These are phyloP conservation scores for Eupeodes luniger DNA, from an alignment of 2,888 invertebrate genomes.

Conservation along the genomic window DNA sequence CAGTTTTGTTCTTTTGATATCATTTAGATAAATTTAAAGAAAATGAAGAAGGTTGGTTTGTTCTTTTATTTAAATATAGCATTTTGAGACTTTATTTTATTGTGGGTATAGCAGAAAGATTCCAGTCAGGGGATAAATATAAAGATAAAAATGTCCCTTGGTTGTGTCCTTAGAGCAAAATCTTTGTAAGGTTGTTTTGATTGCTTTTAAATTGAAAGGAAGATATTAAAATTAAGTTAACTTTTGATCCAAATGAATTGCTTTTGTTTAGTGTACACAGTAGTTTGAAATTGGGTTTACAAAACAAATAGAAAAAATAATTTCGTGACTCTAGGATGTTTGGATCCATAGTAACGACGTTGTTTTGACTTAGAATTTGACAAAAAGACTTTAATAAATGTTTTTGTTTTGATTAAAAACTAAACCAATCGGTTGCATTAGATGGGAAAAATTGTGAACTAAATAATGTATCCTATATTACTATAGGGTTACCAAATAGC, in stretches of 20 bases:
- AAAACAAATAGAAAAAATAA: neutral
- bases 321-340: too few relatives aligned
- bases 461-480: too few relatives aligned
- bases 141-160: neutral
- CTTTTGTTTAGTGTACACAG: neutral
- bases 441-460: too few relatives aligned
- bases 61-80: neutral
- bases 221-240: slow-evolving; percentile 1
- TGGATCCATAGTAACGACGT: too few relatives aligned
- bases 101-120: neutral
- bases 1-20: neutral
- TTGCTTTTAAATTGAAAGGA: slow-evolving; percentile 16
- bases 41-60: neutral
- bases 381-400: too few relatives aligned
- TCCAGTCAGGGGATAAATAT: neutral
- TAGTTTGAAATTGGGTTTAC: neutral
- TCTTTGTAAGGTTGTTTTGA: neutral
- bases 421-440: too few relatives aligned
- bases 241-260: neutral
- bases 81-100: neutral
- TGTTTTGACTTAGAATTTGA: too few relatives aligned
- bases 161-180: neutral
- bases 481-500: too few relatives aligned
- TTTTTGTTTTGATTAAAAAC: too few relatives aligned
- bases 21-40: neutral